phyloP scores from a whole-genome alignment of 1,140 invertebrate genomes.

The Whitmania pigra region DNA sequence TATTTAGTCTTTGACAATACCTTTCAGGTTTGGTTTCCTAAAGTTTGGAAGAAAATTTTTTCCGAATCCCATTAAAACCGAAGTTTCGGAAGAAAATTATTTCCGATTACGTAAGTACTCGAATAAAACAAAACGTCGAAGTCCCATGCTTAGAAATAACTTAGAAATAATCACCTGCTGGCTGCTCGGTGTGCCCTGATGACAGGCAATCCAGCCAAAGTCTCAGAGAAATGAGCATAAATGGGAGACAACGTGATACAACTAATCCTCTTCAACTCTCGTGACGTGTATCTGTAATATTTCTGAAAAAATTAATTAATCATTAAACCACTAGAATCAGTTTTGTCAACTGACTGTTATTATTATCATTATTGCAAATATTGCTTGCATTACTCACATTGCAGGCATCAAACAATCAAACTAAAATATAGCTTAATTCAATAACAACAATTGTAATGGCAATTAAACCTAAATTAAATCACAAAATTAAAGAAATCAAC shows the following conservation, averaged over 20 bases:
- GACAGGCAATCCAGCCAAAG: slow-evolving; percentile 19
- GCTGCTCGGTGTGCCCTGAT: slow-evolving; percentile 26
- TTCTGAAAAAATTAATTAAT: slow-evolving; percentile 50
- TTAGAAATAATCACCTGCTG: slow-evolving; percentile 9
- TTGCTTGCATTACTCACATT: not conserved
- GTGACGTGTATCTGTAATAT: slow-evolving; percentile 84
- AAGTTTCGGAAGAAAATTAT: too few species aligned
- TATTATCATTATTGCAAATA: slow-evolving; percentile 7
- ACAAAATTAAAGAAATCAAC: too few species aligned
- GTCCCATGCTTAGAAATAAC: too few species aligned
- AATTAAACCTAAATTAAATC: too few species aligned
- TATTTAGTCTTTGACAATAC: too few species aligned
- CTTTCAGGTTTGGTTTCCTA: too few species aligned
- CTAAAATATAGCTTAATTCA: not conserved
- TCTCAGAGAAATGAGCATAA: slow-evolving; percentile 25
- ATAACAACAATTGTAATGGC: not conserved
- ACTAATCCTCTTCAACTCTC: slow-evolving; percentile 23
- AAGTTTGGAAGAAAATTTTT: too few species aligned
- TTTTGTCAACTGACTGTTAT: not conserved
- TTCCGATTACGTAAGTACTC: too few species aligned
- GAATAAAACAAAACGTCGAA: too few species aligned
- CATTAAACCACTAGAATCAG: slow-evolving; percentile 1
- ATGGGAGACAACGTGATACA: slow-evolving; percentile 24
- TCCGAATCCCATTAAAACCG: too few species aligned
- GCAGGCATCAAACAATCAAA: not conserved